Evolutionary conservation across 1,140 invertebrate genomes (phyloP), one percentile per base, ranked within the genome.

Genomic region (Pararge aegeria): DNA sequence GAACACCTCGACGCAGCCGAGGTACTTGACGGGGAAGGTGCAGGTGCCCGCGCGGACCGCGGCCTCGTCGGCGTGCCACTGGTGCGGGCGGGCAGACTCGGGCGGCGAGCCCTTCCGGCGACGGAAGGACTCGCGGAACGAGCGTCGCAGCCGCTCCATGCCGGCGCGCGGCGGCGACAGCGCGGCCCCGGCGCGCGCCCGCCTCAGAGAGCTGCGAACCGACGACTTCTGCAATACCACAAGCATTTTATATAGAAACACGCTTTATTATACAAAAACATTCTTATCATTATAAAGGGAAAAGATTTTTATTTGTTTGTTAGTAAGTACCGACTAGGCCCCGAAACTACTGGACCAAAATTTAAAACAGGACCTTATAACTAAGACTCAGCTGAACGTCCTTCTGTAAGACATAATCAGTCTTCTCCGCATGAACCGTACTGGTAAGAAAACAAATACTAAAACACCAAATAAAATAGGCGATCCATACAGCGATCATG

Each of bases 1-100:
- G 89, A 98, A 99, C 1, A 99, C 99, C 91, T 99, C 98, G 0
- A 99, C 97, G 91, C 97, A 98, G 64, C 99, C 99, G 74, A 99
- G 91, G 92, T 99, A 99, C 94, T 99, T 98, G 63, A 99, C 98
- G 73, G 96, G 94, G 91, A 99, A 99, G 77, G 94, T 96, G 91
- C 98, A 99, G 19, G 97, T 99, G 71, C 97, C 98, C 13, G 96
- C 95, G 34, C 98, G 92, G 1, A 99, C 98, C 48, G 97, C 96
- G 40, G 94, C 94, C 86, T 99, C 98, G 87, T 99, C 98, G n/a
- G 97, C 95, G 77, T 99, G 97, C 98, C 98, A 99, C 74, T 98
- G 97, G 86, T 98, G 97, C 9, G 97, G 97, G 84, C 99, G 98
- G 57, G 96, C 97, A 60, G 95, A 96, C 90, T 98, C 97, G 0